Conservation (phyloP, 92 coral and sea anemone species). For the Porites divaricata region DNA sequence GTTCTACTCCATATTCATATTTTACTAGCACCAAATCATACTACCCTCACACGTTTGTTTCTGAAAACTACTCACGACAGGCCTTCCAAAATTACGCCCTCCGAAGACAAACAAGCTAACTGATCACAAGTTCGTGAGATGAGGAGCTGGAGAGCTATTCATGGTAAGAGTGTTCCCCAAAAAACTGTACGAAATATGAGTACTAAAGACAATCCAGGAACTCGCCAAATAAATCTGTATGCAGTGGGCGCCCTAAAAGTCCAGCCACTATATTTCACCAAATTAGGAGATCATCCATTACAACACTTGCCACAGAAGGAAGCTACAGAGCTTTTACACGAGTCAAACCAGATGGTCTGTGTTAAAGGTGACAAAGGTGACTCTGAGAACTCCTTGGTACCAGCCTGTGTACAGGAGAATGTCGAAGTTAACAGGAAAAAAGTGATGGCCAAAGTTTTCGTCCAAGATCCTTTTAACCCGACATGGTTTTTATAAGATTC, state of each 20-base stretch:
- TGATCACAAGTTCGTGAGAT: constrained; percentile 56
- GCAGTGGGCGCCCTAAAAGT: constrained; percentile 47
- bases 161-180: constrained; percentile 72
- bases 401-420: constrained; percentile 28
- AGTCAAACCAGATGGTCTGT: constrained; percentile 33
- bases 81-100: constrained; percentile 18
- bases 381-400: constrained; percentile 21
- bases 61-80: constrained; percentile 28
- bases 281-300: constrained; percentile 49
- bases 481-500: constrained; percentile 30
- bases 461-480: constrained; percentile 41
- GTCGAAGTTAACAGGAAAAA: constrained; percentile 24
- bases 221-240: constrained; percentile 67
- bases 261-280: constrained; percentile 45
- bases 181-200: constrained; percentile 66
- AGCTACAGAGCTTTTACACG: constrained; percentile 36
- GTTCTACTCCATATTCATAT: constrained; percentile 28
- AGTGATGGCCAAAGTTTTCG: constrained; percentile 24
- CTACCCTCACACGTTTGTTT: constrained; percentile 8
- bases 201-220: constrained; percentile 70
- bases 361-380: constrained; percentile 20
- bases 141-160: constrained; percentile 48
- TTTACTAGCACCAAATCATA: constrained; percentile 23
- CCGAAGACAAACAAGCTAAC: constrained; percentile 28
- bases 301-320: constrained; percentile 44